Evolutionary conservation across 2,797 vertebrate species (phyloP), one percentile per base, ranked within the genome.

Genomic region (Pelodytes ibericus): DNA sequence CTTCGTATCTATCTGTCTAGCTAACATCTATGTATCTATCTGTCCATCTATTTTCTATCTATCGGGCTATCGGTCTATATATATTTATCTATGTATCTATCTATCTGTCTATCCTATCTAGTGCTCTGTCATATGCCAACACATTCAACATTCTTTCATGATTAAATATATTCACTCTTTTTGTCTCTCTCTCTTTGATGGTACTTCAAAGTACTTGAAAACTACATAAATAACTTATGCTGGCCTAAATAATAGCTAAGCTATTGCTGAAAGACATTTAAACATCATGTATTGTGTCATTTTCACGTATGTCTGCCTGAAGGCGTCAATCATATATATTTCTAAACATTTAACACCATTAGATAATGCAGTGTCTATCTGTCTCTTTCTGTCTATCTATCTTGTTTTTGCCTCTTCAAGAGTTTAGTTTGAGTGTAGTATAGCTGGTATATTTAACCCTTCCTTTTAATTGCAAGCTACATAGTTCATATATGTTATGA

Each of bases 121-220:
- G n/a, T n/a, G n/a, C n/a, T n/a, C n/a, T n/a, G n/a, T n/a, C n/a
- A n/a, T n/a, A 75, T 70, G 58, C 53, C 73, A 59, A 61, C 36
- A 63, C 60, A 41, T 13, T 63, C 49, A 53, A 49, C 74, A 76
- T 76, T 70, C 74, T 76, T 63, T 57, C 3, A 49, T 76, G 58
- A 76, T 76, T 76, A 76, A 75, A 70, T 59, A 75, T 29, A 60
- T 26, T 51, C 60, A 74, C 59, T 67, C 68, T 75, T n/a, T n/a
- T n/a, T n/a, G n/a, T n/a, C n/a, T 77, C 36, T 63, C 13, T 63
- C 41, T 71, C 59, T 77, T 77, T 77, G 65, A 77, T 64, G 74
- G 64, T 65, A 58, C 67, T 71, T 71, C 74, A 77, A 77, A 77
- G 67, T 64, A 15, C 67, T 36, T 58, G 25, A 7, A 11, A 30